Evolutionary conservation across 2,888 invertebrate genomes (phyloP).

Genomic region (Platypus cylindrus): DNA sequence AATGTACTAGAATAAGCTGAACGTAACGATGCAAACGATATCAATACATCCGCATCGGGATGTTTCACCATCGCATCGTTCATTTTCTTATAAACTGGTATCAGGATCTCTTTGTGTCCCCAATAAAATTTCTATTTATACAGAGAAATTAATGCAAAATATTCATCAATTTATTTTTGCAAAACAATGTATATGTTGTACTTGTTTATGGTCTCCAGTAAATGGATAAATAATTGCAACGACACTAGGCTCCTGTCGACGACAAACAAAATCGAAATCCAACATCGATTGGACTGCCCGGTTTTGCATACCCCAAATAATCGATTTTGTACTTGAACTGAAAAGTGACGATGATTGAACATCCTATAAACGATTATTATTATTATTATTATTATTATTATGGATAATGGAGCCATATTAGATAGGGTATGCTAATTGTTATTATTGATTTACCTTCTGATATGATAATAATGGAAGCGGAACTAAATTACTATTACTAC

Average conservation of each 20-base stretch:
- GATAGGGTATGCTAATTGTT: too few species aligned
- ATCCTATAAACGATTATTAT: too few species aligned
- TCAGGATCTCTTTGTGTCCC: constrained; percentile 94
- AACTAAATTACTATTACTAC: too few species aligned
- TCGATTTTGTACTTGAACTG: constrained; percentile 73
- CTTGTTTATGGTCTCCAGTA: constrained; percentile 89
- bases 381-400: too few species aligned
- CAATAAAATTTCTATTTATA: constrained; percentile 83
- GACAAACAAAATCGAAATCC: constrained; percentile 91
- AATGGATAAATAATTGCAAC: constrained; percentile 98
- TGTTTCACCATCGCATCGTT: constrained; percentile 91
- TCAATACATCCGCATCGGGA: constrained; percentile 85
- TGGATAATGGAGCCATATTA: too few species aligned
- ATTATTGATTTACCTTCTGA: too few species aligned
- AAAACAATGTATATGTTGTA: neutral
- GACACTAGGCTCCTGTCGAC: constrained; percentile 78
- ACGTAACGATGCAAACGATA: constrained; percentile 94
- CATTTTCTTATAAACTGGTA: constrained; percentile 93
- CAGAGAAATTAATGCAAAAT: neutral
- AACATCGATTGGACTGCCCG: constrained; percentile 94
- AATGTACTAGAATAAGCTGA: constrained; percentile 95
- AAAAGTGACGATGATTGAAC: constrained; percentile 53
- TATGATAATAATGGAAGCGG: too few species aligned
- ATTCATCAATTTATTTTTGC: neutral
- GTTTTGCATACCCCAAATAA: constrained; percentile 99